Percentiles rank a stretch among this genome's conserved stretches.
Evolutionary conservation across 2,113 vertebrate species (phyloP).

Genomic region (Hyperoodon ampullatus): DNA sequence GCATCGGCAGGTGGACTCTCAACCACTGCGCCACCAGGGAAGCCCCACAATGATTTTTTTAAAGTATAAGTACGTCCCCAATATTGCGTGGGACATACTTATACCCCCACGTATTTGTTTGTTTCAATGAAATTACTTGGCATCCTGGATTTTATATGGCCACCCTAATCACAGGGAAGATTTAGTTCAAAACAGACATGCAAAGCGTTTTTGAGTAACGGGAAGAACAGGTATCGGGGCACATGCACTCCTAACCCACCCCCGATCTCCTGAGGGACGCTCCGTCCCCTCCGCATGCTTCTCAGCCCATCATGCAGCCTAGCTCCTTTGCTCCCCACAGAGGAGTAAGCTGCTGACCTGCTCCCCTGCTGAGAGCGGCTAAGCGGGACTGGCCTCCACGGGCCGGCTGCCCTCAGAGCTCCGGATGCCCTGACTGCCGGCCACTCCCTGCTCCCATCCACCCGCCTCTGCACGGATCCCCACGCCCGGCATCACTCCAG

Average conservation of each 20-base stretch:
- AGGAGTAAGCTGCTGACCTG: neutral
- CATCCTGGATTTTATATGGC: neutral
- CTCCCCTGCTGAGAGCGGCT: accelerated
- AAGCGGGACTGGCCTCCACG: accelerated
- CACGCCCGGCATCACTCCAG: accelerated
- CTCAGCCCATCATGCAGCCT: accelerated
- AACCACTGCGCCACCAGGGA: too few species aligned
- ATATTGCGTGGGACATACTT: neutral
- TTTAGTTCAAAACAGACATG: neutral
- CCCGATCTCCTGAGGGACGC: accelerated
- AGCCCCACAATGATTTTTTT: neutral
- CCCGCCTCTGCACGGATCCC: accelerated
- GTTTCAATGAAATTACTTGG: neutral
- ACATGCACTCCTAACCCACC: neutral
- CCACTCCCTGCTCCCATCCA: too few species aligned
- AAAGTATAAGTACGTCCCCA: neutral
- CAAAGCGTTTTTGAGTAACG: neutral
- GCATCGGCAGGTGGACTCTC: too few species aligned
- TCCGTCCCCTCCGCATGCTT: neutral
- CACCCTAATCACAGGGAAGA: neutral
- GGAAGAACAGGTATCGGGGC: too few species aligned
- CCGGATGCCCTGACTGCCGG: accelerated
- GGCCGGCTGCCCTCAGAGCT: neutral
- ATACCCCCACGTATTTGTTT: neutral
- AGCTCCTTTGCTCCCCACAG: too few species aligned